Percentiles rank a stretch among this genome's conserved stretches.
These are phyloP conservation scores for Miltochrista miniata DNA, from an alignment of 2,888 invertebrate genomes.

Conservation along the genomic window DNA sequence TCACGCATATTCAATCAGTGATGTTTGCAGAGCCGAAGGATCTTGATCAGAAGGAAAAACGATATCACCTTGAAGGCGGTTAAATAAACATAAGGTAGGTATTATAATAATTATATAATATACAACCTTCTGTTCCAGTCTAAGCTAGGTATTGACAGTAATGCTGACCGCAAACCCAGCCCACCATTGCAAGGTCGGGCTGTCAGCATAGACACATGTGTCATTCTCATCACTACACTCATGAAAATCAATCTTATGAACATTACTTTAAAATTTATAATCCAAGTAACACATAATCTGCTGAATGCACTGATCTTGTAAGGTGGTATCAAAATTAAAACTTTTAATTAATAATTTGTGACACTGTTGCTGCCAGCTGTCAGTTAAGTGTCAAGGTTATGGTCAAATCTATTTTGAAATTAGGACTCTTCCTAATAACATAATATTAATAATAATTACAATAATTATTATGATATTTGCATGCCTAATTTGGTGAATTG, in stretches of 20 bases:
- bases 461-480: too few relatives aligned
- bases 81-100: constrained; percentile 2
- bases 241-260: constrained; percentile 14
- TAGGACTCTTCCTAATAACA: constrained; percentile 22
- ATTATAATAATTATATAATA: background rate
- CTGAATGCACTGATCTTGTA: constrained; percentile 53
- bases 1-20: too few relatives aligned
- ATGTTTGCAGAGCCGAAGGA: too few relatives aligned
- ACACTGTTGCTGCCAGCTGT: constrained; percentile 29
- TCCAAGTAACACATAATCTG: constrained; percentile 10
- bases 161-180: constrained; percentile 29
- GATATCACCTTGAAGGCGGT: background rate
- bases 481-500: too few relatives aligned
- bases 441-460: too few relatives aligned
- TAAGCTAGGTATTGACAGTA: constrained; percentile 18
- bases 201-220: constrained; percentile 38
- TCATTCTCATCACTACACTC: constrained; percentile 22
- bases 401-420: constrained; percentile 21
- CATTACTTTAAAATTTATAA: constrained; percentile 8
- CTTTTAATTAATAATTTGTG: constrained; percentile 48
- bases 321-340: constrained; percentile 41
- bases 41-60: background rate
- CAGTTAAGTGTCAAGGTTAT: constrained; percentile 42
- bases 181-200: constrained; percentile 29
- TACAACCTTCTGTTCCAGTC: constrained; percentile 5